Evolutionary conservation across 2,113 vertebrate genomes (phyloP).

Genomic region (Ctenomys sociabilis): DNA sequence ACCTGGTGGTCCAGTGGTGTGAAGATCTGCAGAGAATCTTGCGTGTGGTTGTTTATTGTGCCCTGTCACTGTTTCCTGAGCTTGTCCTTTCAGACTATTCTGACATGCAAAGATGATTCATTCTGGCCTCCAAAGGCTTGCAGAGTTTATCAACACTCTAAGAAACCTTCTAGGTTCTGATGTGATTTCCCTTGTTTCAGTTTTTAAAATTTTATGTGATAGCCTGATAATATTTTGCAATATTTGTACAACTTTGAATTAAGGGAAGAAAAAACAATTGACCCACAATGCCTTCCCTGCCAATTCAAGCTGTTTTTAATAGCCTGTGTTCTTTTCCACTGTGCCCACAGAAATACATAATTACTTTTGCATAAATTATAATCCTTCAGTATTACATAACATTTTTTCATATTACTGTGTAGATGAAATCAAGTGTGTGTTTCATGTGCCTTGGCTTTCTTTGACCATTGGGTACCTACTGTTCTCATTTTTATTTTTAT

Average conservation of each 20-base stretch:
- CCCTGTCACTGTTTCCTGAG: background rate
- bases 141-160: background rate
- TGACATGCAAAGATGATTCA: background rate
- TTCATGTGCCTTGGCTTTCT: background rate
- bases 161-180: background rate
- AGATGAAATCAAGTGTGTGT: background rate
- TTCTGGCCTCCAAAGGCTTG: background rate
- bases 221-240: conserved; percentile 2
- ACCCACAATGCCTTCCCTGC: background rate
- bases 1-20: background rate
- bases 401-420: background rate
- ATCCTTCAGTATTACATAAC: conserved; percentile 21
- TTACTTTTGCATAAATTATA: conserved; percentile 43
- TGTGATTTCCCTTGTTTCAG: background rate
- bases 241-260: conserved; percentile 45
- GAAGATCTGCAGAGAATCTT: background rate
- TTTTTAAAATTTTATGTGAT: background rate
- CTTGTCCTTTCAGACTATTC: background rate
- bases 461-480: background rate
- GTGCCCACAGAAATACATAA: conserved; percentile 15
- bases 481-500: too few relatives aligned
- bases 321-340: background rate
- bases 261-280: conserved; percentile 24
- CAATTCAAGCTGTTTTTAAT: conserved; percentile 45
- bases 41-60: background rate